These are phyloP conservation scores for Anastrepha ludens DNA, from an alignment of 1,140 invertebrate genomes.

Conservation along the genomic window DNA sequence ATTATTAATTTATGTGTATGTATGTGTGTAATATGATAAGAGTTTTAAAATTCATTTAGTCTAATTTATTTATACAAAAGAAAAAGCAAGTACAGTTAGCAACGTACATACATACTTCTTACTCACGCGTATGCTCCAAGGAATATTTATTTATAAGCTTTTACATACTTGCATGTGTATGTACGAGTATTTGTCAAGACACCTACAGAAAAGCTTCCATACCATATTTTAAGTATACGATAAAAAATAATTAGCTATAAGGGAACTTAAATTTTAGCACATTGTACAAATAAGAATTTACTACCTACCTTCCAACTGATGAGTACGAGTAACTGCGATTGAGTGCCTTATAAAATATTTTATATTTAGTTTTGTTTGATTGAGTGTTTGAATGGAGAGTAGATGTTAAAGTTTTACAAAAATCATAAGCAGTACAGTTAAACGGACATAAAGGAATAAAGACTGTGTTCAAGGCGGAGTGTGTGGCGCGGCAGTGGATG, in stretches of 20 bases:
- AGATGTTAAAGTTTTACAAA: neutral
- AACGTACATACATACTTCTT: neutral
- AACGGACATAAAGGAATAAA: neutral
- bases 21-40: neutral
- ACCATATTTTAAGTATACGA: neutral
- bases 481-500: too few relatives aligned
- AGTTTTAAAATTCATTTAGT: neutral
- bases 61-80: slow-evolving; percentile 1
- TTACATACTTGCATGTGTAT: neutral
- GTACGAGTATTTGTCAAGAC: neutral
- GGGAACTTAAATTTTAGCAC: neutral
- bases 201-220: slow-evolving; percentile 22
- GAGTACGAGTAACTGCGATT: neutral
- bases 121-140: neutral
- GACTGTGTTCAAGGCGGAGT: too few relatives aligned
- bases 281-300: slow-evolving; percentile 22
- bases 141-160: slow-evolving; percentile 13
- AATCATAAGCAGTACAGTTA: neutral
- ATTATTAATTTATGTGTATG: slow-evolving; percentile 26
- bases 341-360: slow-evolving; percentile 7
- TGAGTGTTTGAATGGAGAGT: neutral
- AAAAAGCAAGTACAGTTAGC: neutral
- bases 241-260: neutral
- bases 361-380: neutral
- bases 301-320: neutral